phyloP scores from a whole-genome alignment of 2,113 vertebrate species.

The Diadophis punctatus region DNA sequence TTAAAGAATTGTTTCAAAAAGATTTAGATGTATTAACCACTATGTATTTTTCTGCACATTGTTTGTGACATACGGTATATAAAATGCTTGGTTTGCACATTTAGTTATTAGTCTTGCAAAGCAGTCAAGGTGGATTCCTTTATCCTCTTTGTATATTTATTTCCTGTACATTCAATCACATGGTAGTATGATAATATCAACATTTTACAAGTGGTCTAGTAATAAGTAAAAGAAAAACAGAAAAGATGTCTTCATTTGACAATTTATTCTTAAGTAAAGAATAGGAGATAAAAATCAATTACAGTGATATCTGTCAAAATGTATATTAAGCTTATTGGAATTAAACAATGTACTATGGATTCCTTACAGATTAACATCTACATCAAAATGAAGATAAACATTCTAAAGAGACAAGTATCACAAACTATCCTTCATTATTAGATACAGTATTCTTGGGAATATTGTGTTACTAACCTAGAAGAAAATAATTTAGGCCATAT shows the following conservation, averaged over 20 bases:
- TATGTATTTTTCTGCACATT: conserved; percentile 48
- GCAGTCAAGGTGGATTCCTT: conserved; percentile 53
- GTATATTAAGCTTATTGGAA: conserved; percentile 30
- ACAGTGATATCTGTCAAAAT: conserved; percentile 40
- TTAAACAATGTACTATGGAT: not conserved
- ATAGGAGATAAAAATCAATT: conserved; percentile 49
- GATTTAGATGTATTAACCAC: conserved; percentile 27
- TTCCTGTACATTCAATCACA: conserved; percentile 63
- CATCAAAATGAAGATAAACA: conserved; percentile 8
- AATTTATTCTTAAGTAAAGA: conserved; percentile 50
- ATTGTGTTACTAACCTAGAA: not conserved
- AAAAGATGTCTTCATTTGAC: conserved; percentile 57
- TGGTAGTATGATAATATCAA: not conserved
- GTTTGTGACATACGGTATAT: conserved; percentile 15
- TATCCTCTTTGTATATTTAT: conserved; percentile 51
- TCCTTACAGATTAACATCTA: conserved; percentile 38
- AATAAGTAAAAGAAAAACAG: conserved; percentile 56
- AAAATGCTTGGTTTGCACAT: conserved; percentile 48
- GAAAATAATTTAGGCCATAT: not conserved
- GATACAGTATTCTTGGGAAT: conserved; percentile 24
- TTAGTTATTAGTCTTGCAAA: conserved; percentile 29
- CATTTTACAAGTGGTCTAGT: conserved; percentile 52
- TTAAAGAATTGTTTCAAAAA: conserved; percentile 38
- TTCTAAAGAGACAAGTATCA: conserved; percentile 39
- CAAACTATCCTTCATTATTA: not conserved